Conservation (phyloP, 2,888 invertebrate species). For the Oscheius sp. region DNA sequence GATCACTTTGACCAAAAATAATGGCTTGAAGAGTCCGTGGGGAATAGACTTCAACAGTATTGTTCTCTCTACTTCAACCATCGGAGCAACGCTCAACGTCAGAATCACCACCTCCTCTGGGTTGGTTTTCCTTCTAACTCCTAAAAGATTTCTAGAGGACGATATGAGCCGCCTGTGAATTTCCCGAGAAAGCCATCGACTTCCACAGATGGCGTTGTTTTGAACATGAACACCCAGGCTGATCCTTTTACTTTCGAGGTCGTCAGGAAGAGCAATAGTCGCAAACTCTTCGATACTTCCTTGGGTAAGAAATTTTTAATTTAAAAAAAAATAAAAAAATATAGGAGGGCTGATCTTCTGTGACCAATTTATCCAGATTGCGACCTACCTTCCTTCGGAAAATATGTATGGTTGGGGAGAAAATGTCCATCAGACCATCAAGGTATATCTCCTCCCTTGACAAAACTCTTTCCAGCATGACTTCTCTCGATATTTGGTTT, state of each 20-base stretch:
- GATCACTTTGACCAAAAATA: slow-evolving; percentile 41
- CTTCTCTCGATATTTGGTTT: slow-evolving; percentile 59
- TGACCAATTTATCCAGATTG: slow-evolving; percentile 67
- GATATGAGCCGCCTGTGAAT: slow-evolving; percentile 59
- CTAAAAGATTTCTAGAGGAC: neutral
- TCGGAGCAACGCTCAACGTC: slow-evolving; percentile 54
- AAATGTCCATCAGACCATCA: slow-evolving; percentile 62
- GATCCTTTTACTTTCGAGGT: slow-evolving; percentile 59
- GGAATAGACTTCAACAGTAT: slow-evolving; percentile 47
- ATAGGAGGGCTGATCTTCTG: slow-evolving; percentile 65
- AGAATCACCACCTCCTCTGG: slow-evolving; percentile 34
- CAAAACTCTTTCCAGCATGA: slow-evolving; percentile 52
- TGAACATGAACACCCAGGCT: slow-evolving; percentile 30
- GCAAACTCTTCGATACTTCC: slow-evolving; percentile 62
- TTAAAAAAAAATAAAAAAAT: too few relatives aligned
- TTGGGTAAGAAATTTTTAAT: slow-evolving; percentile 47
- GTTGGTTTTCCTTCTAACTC: neutral
- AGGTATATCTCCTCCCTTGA: slow-evolving; percentile 35
- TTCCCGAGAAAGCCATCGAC: slow-evolving; percentile 36
- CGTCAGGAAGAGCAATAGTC: slow-evolving; percentile 40
- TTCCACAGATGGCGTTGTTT: slow-evolving; percentile 39
- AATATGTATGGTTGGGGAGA: slow-evolving; percentile 69
- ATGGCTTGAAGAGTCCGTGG: slow-evolving; percentile 55
- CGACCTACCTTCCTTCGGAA: slow-evolving; percentile 61
- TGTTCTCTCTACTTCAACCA: slow-evolving; percentile 37